Evolutionary conservation across 2,113 vertebrate species (phyloP).

Genomic region (Proteles cristata): DNA sequence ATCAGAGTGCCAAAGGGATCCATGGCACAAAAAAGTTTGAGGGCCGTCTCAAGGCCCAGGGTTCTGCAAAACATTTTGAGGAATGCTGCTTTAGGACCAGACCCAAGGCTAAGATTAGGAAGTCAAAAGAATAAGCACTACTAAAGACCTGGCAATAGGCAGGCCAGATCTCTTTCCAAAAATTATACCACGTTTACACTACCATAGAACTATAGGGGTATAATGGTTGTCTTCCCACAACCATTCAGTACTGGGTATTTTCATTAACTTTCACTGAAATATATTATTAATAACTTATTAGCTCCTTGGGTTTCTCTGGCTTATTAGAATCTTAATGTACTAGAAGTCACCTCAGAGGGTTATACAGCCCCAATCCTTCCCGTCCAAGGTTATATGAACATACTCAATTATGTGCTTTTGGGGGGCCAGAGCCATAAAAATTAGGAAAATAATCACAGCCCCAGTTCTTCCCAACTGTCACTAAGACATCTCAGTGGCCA

Average conservation of each 20-base stretch:
- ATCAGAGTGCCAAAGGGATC: conserved; percentile 29
- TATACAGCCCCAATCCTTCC: neutral
- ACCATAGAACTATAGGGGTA: neutral
- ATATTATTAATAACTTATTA: neutral
- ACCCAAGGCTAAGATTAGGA: neutral
- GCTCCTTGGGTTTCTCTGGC: neutral
- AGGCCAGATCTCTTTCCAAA: conserved; percentile 4
- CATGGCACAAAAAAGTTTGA: neutral
- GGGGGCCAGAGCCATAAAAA: neutral
- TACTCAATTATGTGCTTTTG: neutral
- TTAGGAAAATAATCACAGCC: neutral
- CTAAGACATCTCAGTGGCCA: neutral
- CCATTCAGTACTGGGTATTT: neutral
- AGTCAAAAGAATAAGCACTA: neutral
- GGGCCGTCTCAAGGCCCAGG: neutral
- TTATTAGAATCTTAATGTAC: conserved; percentile 23
- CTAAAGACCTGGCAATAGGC: neutral
- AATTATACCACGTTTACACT: neutral
- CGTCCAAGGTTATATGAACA: neutral
- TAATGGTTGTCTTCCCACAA: neutral
- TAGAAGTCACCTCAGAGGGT: neutral
- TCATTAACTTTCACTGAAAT: neutral
- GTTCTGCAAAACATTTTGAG: conserved; percentile 51
- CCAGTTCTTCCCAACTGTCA: neutral
- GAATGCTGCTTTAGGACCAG: neutral